Evolutionary conservation across 37 sponge, comb jelly and placozoan species (phyloP).

Genomic region (Chondrilla cf. caribensis): DNA sequence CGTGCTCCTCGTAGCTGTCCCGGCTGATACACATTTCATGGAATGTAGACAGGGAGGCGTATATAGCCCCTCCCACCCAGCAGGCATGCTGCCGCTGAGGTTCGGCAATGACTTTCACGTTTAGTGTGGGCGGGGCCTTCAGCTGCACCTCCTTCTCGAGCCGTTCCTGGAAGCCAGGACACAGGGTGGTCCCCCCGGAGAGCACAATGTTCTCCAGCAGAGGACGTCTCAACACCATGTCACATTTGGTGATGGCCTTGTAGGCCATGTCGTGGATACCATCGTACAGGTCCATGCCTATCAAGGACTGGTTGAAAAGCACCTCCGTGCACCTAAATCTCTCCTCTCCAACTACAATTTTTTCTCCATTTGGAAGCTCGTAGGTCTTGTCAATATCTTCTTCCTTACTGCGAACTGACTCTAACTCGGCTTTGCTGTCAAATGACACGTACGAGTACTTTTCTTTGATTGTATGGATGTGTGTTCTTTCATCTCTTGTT

Average conservation of each 20-base stretch:
- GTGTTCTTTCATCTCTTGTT: slow-evolving; percentile 40
- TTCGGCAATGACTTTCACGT: slow-evolving; percentile 96
- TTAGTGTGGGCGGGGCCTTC: slow-evolving; percentile 91
- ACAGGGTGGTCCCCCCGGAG: slow-evolving; percentile 97
- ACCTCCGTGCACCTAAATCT: slow-evolving; percentile 90
- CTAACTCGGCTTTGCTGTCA: slow-evolving; percentile 92
- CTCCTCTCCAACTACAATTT: slow-evolving; percentile 94
- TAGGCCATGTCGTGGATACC: slow-evolving; percentile 96
- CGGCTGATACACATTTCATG: slow-evolving; percentile 98
- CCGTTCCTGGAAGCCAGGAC: slow-evolving; percentile 92
- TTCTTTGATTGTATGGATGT: slow-evolving; percentile 95
- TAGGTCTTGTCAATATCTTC: slow-evolving; percentile 85
- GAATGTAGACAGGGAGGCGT: slow-evolving; percentile 98
- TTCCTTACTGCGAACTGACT: slow-evolving; percentile 75
- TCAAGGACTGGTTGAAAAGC: slow-evolving; percentile 82
- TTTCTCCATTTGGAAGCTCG: slow-evolving; percentile 94
- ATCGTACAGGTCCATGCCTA: slow-evolving; percentile 88
- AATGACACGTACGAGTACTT: slow-evolving; percentile 93
- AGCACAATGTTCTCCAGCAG: slow-evolving; percentile 97
- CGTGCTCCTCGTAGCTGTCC: slow-evolving; percentile 96
- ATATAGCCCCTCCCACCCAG: slow-evolving; percentile 99
- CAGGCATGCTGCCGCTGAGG: slow-evolving; percentile 98
- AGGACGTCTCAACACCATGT: slow-evolving; percentile 94
- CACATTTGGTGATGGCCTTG: slow-evolving; percentile 98
- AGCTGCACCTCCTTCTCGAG: slow-evolving; percentile 98